Evolutionary conservation across 2,888 invertebrate species (phyloP).

Genomic region (Drosophila crucigera): DNA sequence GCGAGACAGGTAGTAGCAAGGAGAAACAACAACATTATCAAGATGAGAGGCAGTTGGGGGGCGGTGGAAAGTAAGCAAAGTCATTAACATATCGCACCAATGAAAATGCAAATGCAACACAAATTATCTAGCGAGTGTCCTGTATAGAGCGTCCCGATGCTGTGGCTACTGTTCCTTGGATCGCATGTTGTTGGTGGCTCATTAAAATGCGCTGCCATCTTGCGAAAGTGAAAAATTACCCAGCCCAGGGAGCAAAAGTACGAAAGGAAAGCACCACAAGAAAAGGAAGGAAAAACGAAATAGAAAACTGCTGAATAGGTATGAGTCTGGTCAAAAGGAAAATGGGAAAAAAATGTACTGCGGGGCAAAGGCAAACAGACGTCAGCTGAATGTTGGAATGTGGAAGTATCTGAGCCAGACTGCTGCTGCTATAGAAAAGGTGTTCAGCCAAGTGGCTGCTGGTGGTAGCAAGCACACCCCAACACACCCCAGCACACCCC

Average conservation of each 20-base stretch:
- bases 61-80: constrained; percentile 67
- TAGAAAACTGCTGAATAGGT: constrained; percentile 18
- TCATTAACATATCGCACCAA: constrained; percentile 80
- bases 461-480: background rate
- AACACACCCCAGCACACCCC: background rate
- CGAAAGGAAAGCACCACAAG: constrained; percentile 21
- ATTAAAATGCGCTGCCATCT: constrained; percentile 82
- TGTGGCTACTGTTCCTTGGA: constrained; percentile 28
- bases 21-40: constrained; percentile 42
- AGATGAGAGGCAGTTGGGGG: constrained; percentile 28
- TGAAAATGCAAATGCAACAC: constrained; percentile 79
- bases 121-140: constrained; percentile 58
- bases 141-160: constrained; percentile 15
- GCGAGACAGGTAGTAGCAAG: constrained; percentile 30
- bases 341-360: constrained; percentile 52
- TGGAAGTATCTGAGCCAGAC: constrained; percentile 4
- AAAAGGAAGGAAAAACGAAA: constrained; percentile 7
- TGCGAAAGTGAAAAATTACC: constrained; percentile 84
- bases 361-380: constrained; percentile 39
- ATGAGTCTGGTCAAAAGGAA: constrained; percentile 44
- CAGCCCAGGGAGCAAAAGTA: constrained; percentile 51
- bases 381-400: constrained; percentile 8
- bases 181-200: constrained; percentile 65
- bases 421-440: constrained; percentile 40
- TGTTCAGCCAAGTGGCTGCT: constrained; percentile 51